phyloP scores from a whole-genome alignment of 92 coral and sea anemone species.

The Zoanthus gigantus region DNA sequence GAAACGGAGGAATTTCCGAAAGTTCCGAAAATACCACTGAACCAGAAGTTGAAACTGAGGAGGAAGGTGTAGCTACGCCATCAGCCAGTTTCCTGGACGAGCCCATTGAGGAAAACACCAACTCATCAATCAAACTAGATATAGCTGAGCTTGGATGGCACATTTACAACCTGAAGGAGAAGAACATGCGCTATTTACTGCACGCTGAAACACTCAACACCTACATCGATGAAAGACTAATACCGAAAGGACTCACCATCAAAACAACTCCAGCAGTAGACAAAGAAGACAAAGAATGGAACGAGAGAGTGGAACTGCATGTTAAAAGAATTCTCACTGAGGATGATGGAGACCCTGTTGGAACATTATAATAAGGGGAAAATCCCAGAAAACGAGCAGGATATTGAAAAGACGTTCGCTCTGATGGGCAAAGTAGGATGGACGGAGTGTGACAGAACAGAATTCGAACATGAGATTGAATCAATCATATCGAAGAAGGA shows the following conservation, averaged over 20 bases:
- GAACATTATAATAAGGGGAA: constrained; percentile 1
- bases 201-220: background rate
- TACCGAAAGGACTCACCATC: constrained; percentile 16
- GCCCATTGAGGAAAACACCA: constrained; percentile 12
- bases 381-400: constrained; percentile 6
- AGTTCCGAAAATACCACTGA: background rate
- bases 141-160: background rate
- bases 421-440: background rate
- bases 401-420: background rate
- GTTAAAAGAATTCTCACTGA: constrained; percentile 1
- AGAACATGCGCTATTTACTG: constrained; percentile 5
- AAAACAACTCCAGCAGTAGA: background rate
- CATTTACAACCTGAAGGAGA: constrained; percentile 12
- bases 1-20: no score
- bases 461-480: background rate
- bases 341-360: constrained; percentile 6
- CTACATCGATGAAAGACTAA: background rate
- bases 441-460: constrained; percentile 9
- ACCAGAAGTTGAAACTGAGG: background rate
- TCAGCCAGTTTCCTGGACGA: constrained; percentile 4
- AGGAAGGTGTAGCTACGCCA: constrained; percentile 10
- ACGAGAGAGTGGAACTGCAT: constrained; percentile 10
- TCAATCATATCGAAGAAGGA: constrained; percentile 9
- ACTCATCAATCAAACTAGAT: background rate
- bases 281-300: constrained; percentile 1